These are phyloP conservation scores for Batillaria attramentaria DNA, from an alignment of 1,140 invertebrate species.

Conservation along the genomic window DNA sequence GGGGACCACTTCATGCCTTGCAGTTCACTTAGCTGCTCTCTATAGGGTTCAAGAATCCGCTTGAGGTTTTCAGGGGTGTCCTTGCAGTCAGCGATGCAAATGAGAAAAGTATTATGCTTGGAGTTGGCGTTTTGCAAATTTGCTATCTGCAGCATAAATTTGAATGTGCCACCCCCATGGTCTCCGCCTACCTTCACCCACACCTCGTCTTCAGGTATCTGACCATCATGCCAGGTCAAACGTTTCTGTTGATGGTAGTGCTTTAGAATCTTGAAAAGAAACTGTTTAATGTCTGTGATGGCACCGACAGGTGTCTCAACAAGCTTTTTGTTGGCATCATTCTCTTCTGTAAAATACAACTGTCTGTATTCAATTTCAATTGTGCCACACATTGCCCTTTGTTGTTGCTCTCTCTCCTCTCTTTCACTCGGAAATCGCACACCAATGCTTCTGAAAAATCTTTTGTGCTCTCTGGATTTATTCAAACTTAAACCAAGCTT, in stretches of 20 bases:
- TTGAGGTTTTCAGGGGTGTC: slow-evolving; percentile 10
- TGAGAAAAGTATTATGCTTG: slow-evolving; percentile 9
- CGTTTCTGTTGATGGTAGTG: neutral
- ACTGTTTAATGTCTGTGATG: neutral
- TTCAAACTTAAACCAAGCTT: neutral
- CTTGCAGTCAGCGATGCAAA: slow-evolving; percentile 9
- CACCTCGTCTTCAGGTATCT: slow-evolving; percentile 17
- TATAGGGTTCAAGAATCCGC: neutral
- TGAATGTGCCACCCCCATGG: slow-evolving; percentile 14
- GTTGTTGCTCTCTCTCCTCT: neutral
- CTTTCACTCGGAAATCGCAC: neutral
- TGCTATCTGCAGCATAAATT: slow-evolving; percentile 26
- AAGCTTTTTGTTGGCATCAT: neutral
- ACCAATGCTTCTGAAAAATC: neutral
- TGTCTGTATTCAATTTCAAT: neutral
- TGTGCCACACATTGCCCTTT: neutral
- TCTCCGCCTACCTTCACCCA: slow-evolving; percentile 31
- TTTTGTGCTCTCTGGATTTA: neutral
- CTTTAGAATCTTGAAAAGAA: slow-evolving; percentile 12
- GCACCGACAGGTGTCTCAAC: neutral
- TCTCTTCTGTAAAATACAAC: neutral
- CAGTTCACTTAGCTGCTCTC: neutral
- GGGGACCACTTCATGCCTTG: slow-evolving; percentile 6
- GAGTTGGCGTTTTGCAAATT: slow-evolving; percentile 16
- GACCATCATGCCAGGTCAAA: slow-evolving; percentile 17